Evolutionary conservation across 2,113 vertebrate species (phyloP).

Genomic region (Tragelaphus buxtoni): DNA sequence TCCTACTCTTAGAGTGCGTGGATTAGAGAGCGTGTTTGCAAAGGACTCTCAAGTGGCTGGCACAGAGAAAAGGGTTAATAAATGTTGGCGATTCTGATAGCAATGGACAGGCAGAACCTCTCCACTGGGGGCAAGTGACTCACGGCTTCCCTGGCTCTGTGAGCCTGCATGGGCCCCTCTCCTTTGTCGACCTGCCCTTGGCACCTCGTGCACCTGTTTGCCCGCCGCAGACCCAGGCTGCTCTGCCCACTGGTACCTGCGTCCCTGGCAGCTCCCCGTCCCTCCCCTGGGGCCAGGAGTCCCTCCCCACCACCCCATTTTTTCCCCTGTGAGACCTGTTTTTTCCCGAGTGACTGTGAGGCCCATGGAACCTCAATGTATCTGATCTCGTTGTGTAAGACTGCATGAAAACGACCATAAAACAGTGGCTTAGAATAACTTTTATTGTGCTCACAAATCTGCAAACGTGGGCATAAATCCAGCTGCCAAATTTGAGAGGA

Average conservation of each 20-base stretch:
- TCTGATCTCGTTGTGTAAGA: neutral
- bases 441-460: neutral
- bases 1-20: neutral
- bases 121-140: neutral
- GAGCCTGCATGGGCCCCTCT: neutral
- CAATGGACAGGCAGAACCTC: neutral
- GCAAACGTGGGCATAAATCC: neutral
- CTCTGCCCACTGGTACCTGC: neutral
- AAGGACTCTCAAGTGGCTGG: neutral
- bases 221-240: neutral
- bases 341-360: neutral
- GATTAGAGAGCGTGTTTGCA: neutral
- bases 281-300: neutral
- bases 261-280: neutral
- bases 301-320: neutral
- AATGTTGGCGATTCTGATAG: neutral
- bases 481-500: neutral
- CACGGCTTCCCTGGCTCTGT: neutral
- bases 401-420: neutral
- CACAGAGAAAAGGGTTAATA: neutral
- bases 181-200: neutral
- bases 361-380: neutral
- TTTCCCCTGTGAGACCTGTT: neutral
- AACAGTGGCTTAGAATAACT: neutral
- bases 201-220: too few species aligned